phyloP scores from a whole-genome alignment of 2,113 vertebrate species.

The Sander lucioperca region DNA sequence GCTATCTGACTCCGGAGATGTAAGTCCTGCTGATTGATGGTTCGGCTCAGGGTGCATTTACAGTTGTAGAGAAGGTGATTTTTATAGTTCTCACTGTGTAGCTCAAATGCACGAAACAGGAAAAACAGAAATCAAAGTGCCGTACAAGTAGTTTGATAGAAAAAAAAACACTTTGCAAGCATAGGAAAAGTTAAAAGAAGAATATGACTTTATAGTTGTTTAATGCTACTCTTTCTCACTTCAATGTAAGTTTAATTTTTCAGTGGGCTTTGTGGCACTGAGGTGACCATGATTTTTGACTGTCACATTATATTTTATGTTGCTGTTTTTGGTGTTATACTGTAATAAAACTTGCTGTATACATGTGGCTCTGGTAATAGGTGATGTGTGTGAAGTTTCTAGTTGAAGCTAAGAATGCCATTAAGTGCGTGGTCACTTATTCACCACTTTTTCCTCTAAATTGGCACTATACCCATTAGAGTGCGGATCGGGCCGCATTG shows the following conservation, averaged over 20 bases:
- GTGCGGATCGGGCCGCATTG: no score
- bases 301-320: not conserved
- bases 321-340: not conserved
- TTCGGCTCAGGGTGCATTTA: constrained; percentile 5
- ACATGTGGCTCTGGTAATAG: constrained; percentile 4
- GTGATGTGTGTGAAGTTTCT: constrained; percentile 14
- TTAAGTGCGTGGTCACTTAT: constrained; percentile 32
- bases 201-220: not conserved
- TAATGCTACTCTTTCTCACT: not conserved
- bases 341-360: not conserved
- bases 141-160: not conserved
- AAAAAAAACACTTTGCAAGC: not conserved
- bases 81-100: not conserved
- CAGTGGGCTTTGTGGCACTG: not conserved
- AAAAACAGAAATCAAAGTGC: not conserved
- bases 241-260: not conserved
- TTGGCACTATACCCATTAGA: constrained; percentile 31
- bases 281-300: not conserved
- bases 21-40: constrained; percentile 68
- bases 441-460: constrained; percentile 25
- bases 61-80: not conserved
- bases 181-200: not conserved
- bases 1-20: constrained; percentile 79
- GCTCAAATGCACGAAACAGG: not conserved
- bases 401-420: constrained; percentile 39